phyloP scores from a whole-genome alignment of 2,888 invertebrate species.

The Drosophila meridiana region DNA sequence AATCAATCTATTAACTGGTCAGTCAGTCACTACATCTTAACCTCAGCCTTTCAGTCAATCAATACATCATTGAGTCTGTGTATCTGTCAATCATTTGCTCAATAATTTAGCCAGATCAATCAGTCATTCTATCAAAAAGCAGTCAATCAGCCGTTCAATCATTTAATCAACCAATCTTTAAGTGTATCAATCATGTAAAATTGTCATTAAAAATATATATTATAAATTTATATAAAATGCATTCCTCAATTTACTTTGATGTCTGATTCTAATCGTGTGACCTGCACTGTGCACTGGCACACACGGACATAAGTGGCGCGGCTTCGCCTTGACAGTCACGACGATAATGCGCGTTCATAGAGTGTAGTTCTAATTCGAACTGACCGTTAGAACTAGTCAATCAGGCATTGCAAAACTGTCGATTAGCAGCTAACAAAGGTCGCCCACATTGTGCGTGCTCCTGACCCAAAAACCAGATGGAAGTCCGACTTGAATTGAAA shows the following conservation, averaged over 20 bases:
- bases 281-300: not conserved
- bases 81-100: not conserved
- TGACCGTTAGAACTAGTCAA: conserved; percentile 32
- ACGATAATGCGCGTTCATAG: not conserved
- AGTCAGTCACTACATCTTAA: not conserved
- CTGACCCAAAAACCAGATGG: conserved; percentile 20
- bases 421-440: conserved; percentile 28
- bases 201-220: not conserved
- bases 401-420: conserved; percentile 5
- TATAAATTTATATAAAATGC: not conserved
- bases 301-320: not conserved
- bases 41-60: not conserved
- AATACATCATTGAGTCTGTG: not conserved
- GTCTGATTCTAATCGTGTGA: not conserved
- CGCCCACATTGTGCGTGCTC: conserved; percentile 9
- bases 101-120: not conserved
- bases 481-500: not conserved
- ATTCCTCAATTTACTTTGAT: not conserved
- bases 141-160: not conserved
- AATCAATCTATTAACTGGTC: not conserved
- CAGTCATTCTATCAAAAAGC: not conserved
- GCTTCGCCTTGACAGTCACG: not conserved
- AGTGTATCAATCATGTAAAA: not conserved
- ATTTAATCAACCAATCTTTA: not conserved
- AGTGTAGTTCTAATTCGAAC: not conserved